These are phyloP conservation scores for Villa cingulata DNA, from an alignment of 2,888 invertebrate species.

Conservation along the genomic window DNA sequence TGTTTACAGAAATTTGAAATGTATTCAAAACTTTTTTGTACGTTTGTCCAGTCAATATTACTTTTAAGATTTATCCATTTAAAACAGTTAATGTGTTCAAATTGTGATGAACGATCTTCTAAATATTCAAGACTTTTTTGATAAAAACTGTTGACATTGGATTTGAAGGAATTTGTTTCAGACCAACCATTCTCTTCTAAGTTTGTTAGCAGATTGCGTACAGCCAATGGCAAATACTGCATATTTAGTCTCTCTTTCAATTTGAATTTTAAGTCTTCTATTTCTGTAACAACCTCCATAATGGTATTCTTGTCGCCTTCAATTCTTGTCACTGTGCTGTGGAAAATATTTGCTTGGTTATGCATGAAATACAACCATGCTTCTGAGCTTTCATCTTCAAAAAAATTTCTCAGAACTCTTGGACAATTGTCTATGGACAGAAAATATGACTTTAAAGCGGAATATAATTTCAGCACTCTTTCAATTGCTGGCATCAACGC, in stretches of 20 bases:
- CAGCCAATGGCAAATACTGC: neutral
- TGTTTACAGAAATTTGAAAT: too few relatives aligned
- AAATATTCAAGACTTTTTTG: slow-evolving; percentile 4
- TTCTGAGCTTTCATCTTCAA: neutral
- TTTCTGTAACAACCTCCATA: neutral
- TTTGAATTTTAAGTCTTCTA: neutral
- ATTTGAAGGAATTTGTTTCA: neutral
- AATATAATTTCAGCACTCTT: slow-evolving; percentile 2
- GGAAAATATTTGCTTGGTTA: slow-evolving; percentile 3
- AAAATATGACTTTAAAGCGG: slow-evolving; percentile 4
- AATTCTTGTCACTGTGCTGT: neutral
- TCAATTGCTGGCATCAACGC: slow-evolving; percentile 5
- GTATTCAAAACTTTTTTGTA: neutral
- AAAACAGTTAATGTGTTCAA: slow-evolving; percentile 3
- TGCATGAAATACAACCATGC: slow-evolving; percentile 3
- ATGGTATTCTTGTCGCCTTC: slow-evolving; percentile 1
- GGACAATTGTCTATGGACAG: slow-evolving; percentile 2
- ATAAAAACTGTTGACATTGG: slow-evolving; percentile 1
- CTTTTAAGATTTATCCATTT: slow-evolving; percentile 3
- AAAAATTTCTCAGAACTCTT: slow-evolving; percentile 2
- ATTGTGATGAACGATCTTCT: slow-evolving; percentile 3
- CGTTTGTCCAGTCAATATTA: slow-evolving; percentile 1
- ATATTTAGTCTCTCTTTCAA: neutral
- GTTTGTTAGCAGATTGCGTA: neutral
- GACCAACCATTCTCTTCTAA: neutral